Percentiles rank a stretch among this genome's conserved stretches.
phyloP scores from a whole-genome alignment of 2,113 vertebrate genomes.

The Phyllopteryx taeniolatus region DNA sequence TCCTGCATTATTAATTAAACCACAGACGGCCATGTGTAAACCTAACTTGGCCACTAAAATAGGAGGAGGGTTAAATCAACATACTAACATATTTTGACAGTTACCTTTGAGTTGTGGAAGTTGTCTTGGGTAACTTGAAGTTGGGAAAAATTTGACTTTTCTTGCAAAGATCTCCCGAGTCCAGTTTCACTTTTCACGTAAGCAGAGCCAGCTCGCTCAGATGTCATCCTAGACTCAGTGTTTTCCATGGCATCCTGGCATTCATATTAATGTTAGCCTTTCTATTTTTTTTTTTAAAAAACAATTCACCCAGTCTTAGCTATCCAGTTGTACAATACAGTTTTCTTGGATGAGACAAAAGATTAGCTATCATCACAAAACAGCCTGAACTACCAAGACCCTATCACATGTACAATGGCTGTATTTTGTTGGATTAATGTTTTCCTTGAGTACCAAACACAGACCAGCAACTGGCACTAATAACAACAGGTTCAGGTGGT shows the following conservation, averaged over 20 bases:
- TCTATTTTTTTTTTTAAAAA: background rate
- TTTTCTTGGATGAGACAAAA: background rate
- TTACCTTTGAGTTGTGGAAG: conserved; percentile 55
- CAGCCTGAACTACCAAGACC: background rate
- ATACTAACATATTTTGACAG: background rate
- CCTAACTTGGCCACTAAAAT: background rate
- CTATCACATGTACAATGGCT: background rate
- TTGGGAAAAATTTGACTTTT: conserved; percentile 18
- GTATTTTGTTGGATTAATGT: background rate
- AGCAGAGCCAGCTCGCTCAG: conserved; percentile 50
- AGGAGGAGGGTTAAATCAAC: background rate
- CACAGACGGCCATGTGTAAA: too few relatives aligned
- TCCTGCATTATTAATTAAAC: background rate
- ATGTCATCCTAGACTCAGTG: conserved; percentile 23
- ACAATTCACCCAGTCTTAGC: background rate
- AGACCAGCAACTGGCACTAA: background rate
- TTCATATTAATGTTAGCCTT: conserved; percentile 2
- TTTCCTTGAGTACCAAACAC: background rate
- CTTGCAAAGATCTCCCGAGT: conserved; percentile 41
- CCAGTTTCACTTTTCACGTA: conserved; percentile 59
- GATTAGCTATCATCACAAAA: background rate
- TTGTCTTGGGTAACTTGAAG: conserved; percentile 53
- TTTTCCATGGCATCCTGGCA: conserved; percentile 62
- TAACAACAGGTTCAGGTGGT: background rate
- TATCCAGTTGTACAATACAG: background rate